Conservation (phyloP, 2,113 vertebrate genomes). For the Penelope pileata region DNA sequence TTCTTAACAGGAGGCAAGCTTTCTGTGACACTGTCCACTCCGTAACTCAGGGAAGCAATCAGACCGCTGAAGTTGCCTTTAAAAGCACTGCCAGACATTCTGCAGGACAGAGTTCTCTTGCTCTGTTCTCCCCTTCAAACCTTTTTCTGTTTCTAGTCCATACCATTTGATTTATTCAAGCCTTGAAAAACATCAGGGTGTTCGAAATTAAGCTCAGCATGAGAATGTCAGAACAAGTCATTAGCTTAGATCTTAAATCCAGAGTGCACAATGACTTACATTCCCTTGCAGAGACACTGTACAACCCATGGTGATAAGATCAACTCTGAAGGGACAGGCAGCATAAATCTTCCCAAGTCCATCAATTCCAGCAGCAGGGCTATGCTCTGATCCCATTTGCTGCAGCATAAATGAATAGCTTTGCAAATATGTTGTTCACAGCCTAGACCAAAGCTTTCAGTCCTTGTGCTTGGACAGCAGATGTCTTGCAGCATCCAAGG, state of each 20-base stretch:
- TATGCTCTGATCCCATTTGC: accelerated
- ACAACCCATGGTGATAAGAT: accelerated
- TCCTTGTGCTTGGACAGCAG: neutral
- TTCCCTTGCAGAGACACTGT: neutral
- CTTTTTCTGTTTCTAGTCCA: neutral
- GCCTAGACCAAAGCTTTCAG: neutral
- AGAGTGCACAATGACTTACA: neutral
- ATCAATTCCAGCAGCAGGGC: accelerated
- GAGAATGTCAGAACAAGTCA: neutral
- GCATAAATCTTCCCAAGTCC: neutral
- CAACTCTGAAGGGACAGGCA: neutral
- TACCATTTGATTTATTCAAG: neutral
- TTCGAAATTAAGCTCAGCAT: neutral
- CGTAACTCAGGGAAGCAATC: neutral
- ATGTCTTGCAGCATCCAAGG: neutral
- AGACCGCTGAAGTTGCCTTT: neutral
- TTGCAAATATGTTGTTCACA: neutral
- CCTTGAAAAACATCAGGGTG: neutral
- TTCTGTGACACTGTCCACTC: neutral
- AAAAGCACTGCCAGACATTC: neutral
- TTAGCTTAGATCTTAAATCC: neutral
- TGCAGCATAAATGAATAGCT: neutral
- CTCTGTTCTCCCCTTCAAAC: neutral
- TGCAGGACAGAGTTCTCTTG: neutral
- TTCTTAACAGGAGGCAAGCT: neutral